Conservation (phyloP, 1,140 invertebrate species). For the Zaprionus vittiger region DNA sequence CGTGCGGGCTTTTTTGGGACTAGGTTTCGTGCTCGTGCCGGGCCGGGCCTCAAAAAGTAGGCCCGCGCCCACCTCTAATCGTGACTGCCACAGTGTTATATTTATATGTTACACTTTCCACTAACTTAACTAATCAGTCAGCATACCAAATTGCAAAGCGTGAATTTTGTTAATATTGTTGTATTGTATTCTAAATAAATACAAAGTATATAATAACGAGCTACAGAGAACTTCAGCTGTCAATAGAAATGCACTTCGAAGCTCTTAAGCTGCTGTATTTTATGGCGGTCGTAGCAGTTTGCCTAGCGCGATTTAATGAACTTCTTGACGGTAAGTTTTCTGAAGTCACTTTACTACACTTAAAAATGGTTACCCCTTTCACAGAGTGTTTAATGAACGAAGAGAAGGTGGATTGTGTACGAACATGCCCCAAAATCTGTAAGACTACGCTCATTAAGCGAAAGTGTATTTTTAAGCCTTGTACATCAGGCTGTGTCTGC, state of each 20-base stretch:
- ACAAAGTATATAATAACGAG: not conserved
- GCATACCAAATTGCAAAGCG: not conserved
- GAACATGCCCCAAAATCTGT: conserved; percentile 46
- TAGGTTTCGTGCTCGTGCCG: no score
- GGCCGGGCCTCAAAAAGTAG: no score
- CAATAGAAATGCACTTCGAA: not conserved
- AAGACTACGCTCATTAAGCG: not conserved
- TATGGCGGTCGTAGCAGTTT: not conserved
- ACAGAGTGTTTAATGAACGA: conserved; percentile 29
- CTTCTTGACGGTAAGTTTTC: conserved; percentile 17
- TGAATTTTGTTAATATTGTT: not conserved
- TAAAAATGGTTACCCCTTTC: not conserved
- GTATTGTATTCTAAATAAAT: not conserved
- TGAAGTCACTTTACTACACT: not conserved
- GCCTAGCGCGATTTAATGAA: not conserved
- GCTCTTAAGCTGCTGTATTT: not conserved
- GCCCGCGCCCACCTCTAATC: no score
- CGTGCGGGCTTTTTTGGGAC: no score
- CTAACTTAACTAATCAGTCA: not conserved
- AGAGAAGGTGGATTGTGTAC: conserved; percentile 38
- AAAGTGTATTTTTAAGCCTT: conserved; percentile 19
- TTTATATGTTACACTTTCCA: not conserved
- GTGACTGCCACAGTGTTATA: no score
- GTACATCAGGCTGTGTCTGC: conserved; percentile 49
- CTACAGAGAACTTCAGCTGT: not conserved